Evolutionary conservation across 2,888 invertebrate species (phyloP).

Genomic region (Fragum whitleyi): DNA sequence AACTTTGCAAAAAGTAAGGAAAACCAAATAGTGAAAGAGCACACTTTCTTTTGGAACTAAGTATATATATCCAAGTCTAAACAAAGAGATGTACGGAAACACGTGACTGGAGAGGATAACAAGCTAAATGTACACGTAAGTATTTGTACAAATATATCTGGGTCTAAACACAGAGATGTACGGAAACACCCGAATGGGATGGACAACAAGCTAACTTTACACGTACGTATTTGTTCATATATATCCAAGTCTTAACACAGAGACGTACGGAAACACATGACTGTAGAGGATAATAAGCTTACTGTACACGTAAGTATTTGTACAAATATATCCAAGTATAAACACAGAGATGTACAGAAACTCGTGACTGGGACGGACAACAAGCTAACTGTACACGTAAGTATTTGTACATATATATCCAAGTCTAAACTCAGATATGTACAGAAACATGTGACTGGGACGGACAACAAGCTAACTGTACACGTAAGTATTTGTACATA

Average conservation of each 20-base stretch:
- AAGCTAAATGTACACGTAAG: too few relatives aligned
- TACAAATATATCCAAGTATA: too few relatives aligned
- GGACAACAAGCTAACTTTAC: constrained; percentile 52
- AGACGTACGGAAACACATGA: constrained; percentile 42
- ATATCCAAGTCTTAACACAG: constrained; percentile 47
- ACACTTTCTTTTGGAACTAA: too few relatives aligned
- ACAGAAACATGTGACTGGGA: constrained; percentile 39
- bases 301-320: constrained; percentile 59
- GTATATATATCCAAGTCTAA: too few relatives aligned
- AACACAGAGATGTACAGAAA: constrained; percentile 48
- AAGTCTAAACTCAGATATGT: constrained; percentile 48
- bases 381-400: constrained; percentile 57
- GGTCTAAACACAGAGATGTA: constrained; percentile 47
- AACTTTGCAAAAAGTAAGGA: too few relatives aligned
- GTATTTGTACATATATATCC: too few relatives aligned
- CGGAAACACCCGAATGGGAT: constrained; percentile 37
- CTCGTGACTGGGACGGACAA: constrained; percentile 30
- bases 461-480: constrained; percentile 47
- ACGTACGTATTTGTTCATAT: too few relatives aligned
- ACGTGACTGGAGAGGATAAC: too few relatives aligned
- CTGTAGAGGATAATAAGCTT: constrained; percentile 39
- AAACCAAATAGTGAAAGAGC: too few relatives aligned
- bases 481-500: constrained; percentile 58
- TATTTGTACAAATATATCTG: too few relatives aligned
- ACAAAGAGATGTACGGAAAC: too few relatives aligned